Percentiles rank a stretch among this genome's conserved stretches.
phyloP scores from a whole-genome alignment of 2,888 invertebrate genomes.

The Pollenia angustigena region DNA sequence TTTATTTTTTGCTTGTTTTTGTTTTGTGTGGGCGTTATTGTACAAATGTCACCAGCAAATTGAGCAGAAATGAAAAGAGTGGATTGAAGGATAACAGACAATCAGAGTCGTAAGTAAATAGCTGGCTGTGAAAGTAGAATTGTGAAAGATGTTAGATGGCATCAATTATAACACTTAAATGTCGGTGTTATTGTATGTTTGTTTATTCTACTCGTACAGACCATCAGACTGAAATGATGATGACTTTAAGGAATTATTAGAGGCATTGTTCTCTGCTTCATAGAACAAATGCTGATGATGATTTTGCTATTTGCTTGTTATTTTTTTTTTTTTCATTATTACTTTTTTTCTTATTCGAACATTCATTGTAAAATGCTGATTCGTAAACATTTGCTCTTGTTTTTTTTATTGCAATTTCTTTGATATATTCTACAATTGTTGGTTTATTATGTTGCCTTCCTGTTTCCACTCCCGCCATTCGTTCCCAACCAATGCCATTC shows the following conservation, averaged over 20 bases:
- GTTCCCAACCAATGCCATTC: slow-evolving; percentile 28
- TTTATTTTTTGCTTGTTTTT: slow-evolving; percentile 7
- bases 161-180: slow-evolving; percentile 80
- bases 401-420: slow-evolving; percentile 49
- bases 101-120: slow-evolving; percentile 27
- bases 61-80: slow-evolving; percentile 48
- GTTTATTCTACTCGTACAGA: slow-evolving; percentile 10
- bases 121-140: slow-evolving; percentile 18
- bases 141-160: slow-evolving; percentile 77
- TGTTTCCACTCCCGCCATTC: slow-evolving; percentile 28
- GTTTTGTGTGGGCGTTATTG: slow-evolving; percentile 63
- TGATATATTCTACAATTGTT: slow-evolving; percentile 54
- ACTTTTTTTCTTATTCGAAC: slow-evolving; percentile 23
- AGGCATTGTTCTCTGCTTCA: slow-evolving; percentile 28
- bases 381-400: slow-evolving; percentile 66
- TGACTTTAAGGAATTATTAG: slow-evolving; percentile 66
- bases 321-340: slow-evolving; percentile 19
- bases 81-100: not conserved
- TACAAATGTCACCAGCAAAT: slow-evolving; percentile 70
- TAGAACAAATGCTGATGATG: slow-evolving; percentile 64
- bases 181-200: slow-evolving; percentile 49
- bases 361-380: slow-evolving; percentile 72
- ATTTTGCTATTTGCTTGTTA: slow-evolving; percentile 68
- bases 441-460: slow-evolving; percentile 58
- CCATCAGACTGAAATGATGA: slow-evolving; percentile 42